These are phyloP conservation scores for Hydrotaea cyrtoneurina DNA, from an alignment of 2,888 invertebrate species.

Conservation along the genomic window DNA sequence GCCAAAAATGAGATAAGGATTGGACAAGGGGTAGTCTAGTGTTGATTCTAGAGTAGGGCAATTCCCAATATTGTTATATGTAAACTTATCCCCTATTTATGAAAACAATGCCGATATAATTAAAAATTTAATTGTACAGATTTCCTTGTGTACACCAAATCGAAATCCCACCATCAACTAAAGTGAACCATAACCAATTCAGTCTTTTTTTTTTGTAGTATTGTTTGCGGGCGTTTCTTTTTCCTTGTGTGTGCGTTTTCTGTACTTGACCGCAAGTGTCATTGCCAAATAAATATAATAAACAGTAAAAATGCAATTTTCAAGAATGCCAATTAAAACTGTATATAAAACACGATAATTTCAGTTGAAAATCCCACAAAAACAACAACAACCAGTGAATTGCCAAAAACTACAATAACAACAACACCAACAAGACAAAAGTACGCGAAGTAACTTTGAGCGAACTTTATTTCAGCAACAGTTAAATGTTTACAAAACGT, in stretches of 20 bases:
- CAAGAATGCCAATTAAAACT: conserved; percentile 79
- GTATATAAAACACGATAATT: conserved; percentile 79
- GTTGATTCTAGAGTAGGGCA: no score
- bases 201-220: not conserved
- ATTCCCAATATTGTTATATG: no score
- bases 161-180: not conserved
- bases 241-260: conserved; percentile 69
- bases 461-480: conserved; percentile 6
- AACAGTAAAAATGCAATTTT: conserved; percentile 69
- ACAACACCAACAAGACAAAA: conserved; percentile 55
- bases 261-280: conserved; percentile 77
- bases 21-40: no score
- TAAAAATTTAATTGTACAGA: not conserved
- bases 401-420: conserved; percentile 11
- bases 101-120: not conserved
- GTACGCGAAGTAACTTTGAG: conserved; percentile 7
- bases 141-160: not conserved
- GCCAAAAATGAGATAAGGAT: no score
- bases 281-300: conserved; percentile 75
- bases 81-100: not conserved
- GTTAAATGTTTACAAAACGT: conserved; percentile 28
- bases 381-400: conserved; percentile 15
- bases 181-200: conserved; percentile 11
- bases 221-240: conserved; percentile 14
- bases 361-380: conserved; percentile 62